These are phyloP conservation scores for Frankliniella fusca DNA, from an alignment of 2,888 invertebrate genomes.

Conservation along the genomic window DNA sequence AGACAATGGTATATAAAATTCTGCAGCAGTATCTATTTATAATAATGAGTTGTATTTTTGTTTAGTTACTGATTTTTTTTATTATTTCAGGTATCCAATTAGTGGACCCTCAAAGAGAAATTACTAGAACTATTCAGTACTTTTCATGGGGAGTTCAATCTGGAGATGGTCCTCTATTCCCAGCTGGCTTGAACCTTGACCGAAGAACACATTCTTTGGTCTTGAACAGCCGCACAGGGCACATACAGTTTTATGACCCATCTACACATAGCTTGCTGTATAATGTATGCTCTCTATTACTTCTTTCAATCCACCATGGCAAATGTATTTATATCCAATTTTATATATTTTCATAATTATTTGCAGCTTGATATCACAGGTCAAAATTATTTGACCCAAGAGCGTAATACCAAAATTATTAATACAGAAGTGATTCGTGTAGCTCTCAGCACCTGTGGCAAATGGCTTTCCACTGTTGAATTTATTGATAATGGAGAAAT, in stretches of 20 bases:
- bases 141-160: conserved; percentile 57
- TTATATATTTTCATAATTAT: conserved; percentile 30
- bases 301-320: conserved; percentile 28
- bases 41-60: too few relatives aligned
- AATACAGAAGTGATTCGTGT: conserved; percentile 63
- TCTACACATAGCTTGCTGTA: conserved; percentile 61
- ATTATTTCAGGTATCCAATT: conserved; percentile 46
- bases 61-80: conserved; percentile 1
- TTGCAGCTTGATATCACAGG: conserved; percentile 65
- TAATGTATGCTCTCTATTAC: conserved; percentile 55
- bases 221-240: conserved; percentile 67
- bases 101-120: conserved; percentile 47
- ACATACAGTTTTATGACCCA: conserved; percentile 69
- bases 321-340: conserved; percentile 26
- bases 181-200: conserved; percentile 57
- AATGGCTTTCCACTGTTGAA: conserved; percentile 72
- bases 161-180: conserved; percentile 52
- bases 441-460: conserved; percentile 61
- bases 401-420: conserved; percentile 55
- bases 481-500: conserved; percentile 57
- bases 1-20: conserved; percentile 58
- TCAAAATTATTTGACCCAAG: conserved; percentile 64
- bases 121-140: conserved; percentile 61
- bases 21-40: neutral
- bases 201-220: conserved; percentile 62